A percentile compares a stretch with the other conserved stretches of the same genome.
phyloP scores from a whole-genome alignment of 2,797 vertebrate genomes.

The Sebastes nivosus region DNA sequence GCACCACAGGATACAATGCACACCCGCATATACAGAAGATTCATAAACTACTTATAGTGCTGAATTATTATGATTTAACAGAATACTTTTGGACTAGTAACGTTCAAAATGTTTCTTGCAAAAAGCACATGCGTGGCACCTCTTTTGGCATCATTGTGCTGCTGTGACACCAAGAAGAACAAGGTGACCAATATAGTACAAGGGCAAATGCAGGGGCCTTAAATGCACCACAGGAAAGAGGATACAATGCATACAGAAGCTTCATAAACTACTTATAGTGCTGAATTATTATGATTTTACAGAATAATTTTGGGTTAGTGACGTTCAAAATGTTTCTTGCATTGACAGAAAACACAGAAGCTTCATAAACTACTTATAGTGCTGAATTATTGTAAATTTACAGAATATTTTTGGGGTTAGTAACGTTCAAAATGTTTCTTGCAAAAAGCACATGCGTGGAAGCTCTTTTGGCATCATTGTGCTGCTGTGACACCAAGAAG shows the following conservation, averaged over 20 bases:
- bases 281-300: not conserved
- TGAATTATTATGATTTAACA: not conserved
- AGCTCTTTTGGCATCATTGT: not conserved
- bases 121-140: not conserved
- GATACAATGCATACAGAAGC: not conserved
- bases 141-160: not conserved
- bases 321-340: not conserved
- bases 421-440: not conserved
- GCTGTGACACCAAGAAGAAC: not conserved
- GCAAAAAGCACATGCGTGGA: not conserved
- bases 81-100: not conserved
- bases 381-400: no score
- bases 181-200: slow-evolving; percentile 6
- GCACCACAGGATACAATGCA: not conserved
- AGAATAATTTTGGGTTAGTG: not conserved
- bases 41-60: not conserved
- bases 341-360: no score
- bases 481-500: not conserved
- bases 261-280: not conserved
- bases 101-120: not conserved
- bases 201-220: not conserved
- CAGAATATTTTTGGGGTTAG: no score
- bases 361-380: no score
- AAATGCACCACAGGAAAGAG: slow-evolving; percentile 8
- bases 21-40: not conserved